Percentiles rank a stretch among this genome's conserved stretches.
Conservation (phyloP, 1,140 invertebrate species). For the Battus philenor region DNA sequence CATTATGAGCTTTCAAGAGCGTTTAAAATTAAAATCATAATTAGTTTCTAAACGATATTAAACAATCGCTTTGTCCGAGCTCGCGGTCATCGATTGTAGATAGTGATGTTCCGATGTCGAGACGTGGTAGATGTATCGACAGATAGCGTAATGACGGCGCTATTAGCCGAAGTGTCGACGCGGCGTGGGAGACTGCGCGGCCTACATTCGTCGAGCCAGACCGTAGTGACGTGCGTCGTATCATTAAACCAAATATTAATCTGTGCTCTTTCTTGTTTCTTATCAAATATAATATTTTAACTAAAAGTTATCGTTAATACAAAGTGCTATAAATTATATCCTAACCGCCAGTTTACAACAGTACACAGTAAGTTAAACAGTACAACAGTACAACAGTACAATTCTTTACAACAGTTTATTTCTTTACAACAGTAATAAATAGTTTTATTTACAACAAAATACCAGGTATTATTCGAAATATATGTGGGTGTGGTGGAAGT, state of each 20-base stretch:
- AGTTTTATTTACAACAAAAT: too few relatives aligned
- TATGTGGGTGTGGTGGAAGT: too few relatives aligned
- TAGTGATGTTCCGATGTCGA: constrained; percentile 39
- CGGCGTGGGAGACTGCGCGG: constrained; percentile 54
- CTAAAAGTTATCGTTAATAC: too few relatives aligned
- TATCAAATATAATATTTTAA: not conserved
- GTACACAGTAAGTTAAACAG: too few relatives aligned
- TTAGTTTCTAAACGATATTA: constrained; percentile 43
- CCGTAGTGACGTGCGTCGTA: constrained; percentile 7
- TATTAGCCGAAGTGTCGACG: constrained; percentile 65
- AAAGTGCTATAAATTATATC: too few relatives aligned
- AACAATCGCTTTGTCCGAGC: constrained; percentile 47
- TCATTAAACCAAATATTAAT: too few relatives aligned
- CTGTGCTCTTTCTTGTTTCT: not conserved
- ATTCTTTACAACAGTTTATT: too few relatives aligned
- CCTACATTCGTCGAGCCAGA: constrained; percentile 51
- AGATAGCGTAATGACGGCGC: constrained; percentile 60
- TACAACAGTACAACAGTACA: too few relatives aligned
- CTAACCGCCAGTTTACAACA: too few relatives aligned
- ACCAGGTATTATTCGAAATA: too few relatives aligned
- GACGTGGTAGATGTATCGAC: constrained; percentile 43
- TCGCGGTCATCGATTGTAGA: constrained; percentile 43
- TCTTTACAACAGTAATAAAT: too few relatives aligned
- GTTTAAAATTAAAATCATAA: constrained; percentile 28
- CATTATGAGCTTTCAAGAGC: constrained; percentile 6